These are phyloP conservation scores for Pseudocheirus occidentalis DNA, from an alignment of 2,797 vertebrate species.

Conservation along the genomic window DNA sequence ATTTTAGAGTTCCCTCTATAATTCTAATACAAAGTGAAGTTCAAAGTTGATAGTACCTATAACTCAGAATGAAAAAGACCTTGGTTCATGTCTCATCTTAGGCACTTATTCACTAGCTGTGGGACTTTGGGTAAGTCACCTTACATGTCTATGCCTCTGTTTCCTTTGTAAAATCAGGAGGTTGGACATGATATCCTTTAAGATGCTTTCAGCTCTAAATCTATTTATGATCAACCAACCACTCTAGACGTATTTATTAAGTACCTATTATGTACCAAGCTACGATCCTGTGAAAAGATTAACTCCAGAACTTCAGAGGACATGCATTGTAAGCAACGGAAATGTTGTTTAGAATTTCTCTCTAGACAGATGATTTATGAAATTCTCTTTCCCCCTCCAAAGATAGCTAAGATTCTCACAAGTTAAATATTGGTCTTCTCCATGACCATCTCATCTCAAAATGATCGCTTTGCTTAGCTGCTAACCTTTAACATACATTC, in stretches of 20 bases:
- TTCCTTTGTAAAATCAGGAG: background rate
- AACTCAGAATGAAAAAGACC: background rate
- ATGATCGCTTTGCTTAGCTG: background rate
- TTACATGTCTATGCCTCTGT: background rate
- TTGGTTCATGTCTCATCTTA: background rate
- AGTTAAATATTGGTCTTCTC: background rate
- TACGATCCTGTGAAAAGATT: conserved; percentile 14
- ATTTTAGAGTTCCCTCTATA: background rate
- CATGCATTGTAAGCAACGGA: background rate
- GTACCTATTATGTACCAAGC: background rate
- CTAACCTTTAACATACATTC: background rate
- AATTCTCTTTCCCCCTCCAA: background rate
- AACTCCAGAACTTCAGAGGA: conserved; percentile 13
- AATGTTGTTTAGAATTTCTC: background rate
- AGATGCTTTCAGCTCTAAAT: background rate
- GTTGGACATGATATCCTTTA: background rate
- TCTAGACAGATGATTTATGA: background rate
- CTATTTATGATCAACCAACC: background rate
- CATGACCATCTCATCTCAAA: background rate
- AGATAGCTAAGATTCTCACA: background rate
- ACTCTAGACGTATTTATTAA: background rate
- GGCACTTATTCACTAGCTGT: background rate
- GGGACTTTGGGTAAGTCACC: background rate
- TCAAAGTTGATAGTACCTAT: background rate
- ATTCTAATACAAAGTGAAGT: background rate